phyloP scores from a whole-genome alignment of 1,140 invertebrate genomes.

The Sarcophaga peregrina region DNA sequence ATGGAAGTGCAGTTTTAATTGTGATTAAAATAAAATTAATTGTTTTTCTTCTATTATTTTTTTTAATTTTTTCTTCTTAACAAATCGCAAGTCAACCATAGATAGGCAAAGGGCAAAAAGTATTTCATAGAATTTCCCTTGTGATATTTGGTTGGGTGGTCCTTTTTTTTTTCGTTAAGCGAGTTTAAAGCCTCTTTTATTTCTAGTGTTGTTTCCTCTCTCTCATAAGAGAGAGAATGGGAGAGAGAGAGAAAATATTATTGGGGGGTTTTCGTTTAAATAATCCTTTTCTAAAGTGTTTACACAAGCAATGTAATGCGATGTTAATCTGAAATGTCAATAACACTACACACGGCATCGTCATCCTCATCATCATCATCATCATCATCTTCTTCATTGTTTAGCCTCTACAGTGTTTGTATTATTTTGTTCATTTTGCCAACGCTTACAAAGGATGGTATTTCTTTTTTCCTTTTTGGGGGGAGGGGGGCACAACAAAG shows the following conservation, averaged over 20 bases:
- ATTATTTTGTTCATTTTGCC: neutral
- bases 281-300: constrained; percentile 61
- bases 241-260: neutral
- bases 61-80: neutral
- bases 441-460: no score
- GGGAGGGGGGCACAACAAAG: neutral
- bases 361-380: no score
- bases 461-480: no score
- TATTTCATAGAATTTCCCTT: no score
- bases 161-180: no score
- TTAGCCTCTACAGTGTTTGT: neutral
- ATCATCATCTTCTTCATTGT: neutral
- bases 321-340: constrained; percentile 59
- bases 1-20: neutral
- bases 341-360: constrained; percentile 50
- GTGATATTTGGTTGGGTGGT: no score
- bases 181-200: no score
- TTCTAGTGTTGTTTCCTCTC: neutral
- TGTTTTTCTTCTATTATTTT: neutral
- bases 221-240: neutral
- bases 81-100: neutral
- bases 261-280: neutral
- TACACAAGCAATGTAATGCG: constrained; percentile 59
- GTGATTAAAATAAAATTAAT: neutral
- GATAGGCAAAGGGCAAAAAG: no score